Evolutionary conservation across 1,140 invertebrate genomes (phyloP), one percentile per base, ranked within the genome.

Genomic region (Trichogramma pretiosum): DNA sequence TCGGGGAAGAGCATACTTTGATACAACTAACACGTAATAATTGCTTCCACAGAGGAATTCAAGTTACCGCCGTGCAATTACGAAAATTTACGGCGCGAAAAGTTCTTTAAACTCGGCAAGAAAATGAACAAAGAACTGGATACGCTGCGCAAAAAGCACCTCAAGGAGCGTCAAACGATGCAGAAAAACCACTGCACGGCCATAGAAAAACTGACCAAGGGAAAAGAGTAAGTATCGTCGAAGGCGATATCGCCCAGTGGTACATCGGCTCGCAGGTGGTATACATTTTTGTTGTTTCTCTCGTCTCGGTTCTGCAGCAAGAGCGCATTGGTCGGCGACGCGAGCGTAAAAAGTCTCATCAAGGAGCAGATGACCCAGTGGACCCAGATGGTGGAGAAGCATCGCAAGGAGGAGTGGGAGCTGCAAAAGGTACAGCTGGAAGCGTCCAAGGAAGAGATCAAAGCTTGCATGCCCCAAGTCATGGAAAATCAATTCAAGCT

Each of bases 81-180:
- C 23, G 93, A 97, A 46, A 83, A 80, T 7, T 73, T 99, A 21
- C 81, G 87, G 33, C 80, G 82, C 56, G 94, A 98, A 60, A 99
- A 99, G 69, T 80, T 81, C 37, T 98, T 91, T 73, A 97, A 98
- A 72, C 77, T 86, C 3, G 81, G 87, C 9, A 91, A 93, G 57
- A 98, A 98, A 61, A 90, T 97, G 56, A 83, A 87, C 62, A 98
- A 98, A 61, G 95, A 99, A 55, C 60, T 93, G 40, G 95, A 99
- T 48, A 74, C 84, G 4, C 74, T 98, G 71, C 85, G 81, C 57
- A 98, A 97, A 61, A 84, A 87, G 45, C 94, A 98, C 57, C 74
- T 81, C 48, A 99, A 99, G 65, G 94, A 98, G 66, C 83, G 89
- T 57, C 78, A 85, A 55, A 72, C 81, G 1, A 83, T 98, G 67